Percentiles rank a stretch among this genome's conserved stretches.
These are phyloP conservation scores for Philopedon plagiatum DNA, from an alignment of 2,888 invertebrate species.

Conservation along the genomic window DNA sequence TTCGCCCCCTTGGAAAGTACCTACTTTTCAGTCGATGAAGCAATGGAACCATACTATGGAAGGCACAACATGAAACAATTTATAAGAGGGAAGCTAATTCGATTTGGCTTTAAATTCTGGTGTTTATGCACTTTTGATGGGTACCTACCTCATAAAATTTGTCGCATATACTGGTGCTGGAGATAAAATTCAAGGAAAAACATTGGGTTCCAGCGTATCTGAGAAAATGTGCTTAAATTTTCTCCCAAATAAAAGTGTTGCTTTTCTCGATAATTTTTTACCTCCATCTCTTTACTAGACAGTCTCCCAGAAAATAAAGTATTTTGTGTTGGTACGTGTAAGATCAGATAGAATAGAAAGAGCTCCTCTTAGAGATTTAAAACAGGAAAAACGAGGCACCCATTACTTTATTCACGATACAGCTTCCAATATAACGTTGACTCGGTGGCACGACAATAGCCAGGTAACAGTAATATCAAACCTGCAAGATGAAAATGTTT, in stretches of 20 bases:
- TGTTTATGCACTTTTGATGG: no score
- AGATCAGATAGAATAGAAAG: slow-evolving; percentile 34
- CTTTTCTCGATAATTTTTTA: slow-evolving; percentile 49
- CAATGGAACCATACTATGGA: no score
- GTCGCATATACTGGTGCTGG: neutral
- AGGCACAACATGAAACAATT: no score
- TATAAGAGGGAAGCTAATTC: no score
- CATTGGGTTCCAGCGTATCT: neutral
- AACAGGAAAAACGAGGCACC: slow-evolving; percentile 20
- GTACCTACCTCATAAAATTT: slow-evolving; percentile 9
- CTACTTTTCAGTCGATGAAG: no score
- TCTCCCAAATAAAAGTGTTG: no score
- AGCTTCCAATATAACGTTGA: neutral
- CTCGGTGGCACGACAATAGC: slow-evolving; percentile 32
- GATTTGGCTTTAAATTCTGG: no score
- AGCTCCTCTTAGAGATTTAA: slow-evolving; percentile 40
- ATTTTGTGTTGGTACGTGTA: neutral
- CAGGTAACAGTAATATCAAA: no score
- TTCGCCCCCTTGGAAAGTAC: slow-evolving; percentile 41
- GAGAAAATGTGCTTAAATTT: no score
- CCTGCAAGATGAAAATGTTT: no score
- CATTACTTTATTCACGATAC: slow-evolving; percentile 23
- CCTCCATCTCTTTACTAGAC: slow-evolving; percentile 28
- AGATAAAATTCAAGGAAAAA: slow-evolving; percentile 7
- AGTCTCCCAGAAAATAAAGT: slow-evolving; percentile 12